phyloP scores from a whole-genome alignment of 2,113 vertebrate genomes.

The Carlito syrichta region DNA sequence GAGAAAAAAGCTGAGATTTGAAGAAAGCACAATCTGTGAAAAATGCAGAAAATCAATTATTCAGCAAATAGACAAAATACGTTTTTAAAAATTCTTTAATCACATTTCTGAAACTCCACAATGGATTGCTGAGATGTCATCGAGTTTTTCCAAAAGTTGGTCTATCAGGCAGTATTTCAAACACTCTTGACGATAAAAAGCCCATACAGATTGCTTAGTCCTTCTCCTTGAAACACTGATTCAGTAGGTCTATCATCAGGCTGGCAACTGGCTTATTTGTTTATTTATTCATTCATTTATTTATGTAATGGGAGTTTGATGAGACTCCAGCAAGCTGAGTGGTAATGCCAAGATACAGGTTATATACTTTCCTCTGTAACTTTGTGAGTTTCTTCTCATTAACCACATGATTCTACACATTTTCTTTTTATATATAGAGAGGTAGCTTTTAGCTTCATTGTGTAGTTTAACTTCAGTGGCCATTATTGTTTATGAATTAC shows the following conservation, averaged over 20 bases:
- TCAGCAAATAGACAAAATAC: no score
- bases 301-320: neutral
- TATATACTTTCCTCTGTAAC: neutral
- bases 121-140: neutral
- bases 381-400: neutral
- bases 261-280: neutral
- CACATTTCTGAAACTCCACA: neutral
- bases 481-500: slow-evolving; percentile 42
- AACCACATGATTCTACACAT: neutral
- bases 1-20: neutral
- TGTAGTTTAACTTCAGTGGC: neutral
- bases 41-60: neutral
- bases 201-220: neutral
- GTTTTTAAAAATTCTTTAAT: neutral
- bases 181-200: neutral
- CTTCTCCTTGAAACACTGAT: neutral
- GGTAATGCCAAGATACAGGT: neutral
- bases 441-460: slow-evolving; percentile 10
- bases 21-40: neutral
- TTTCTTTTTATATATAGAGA: neutral
- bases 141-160: neutral
- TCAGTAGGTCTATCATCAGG: neutral
- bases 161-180: neutral
- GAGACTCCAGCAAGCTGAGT: neutral
- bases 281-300: neutral